Conservation (phyloP, 2,113 vertebrate species). For the Penelope pileata region DNA sequence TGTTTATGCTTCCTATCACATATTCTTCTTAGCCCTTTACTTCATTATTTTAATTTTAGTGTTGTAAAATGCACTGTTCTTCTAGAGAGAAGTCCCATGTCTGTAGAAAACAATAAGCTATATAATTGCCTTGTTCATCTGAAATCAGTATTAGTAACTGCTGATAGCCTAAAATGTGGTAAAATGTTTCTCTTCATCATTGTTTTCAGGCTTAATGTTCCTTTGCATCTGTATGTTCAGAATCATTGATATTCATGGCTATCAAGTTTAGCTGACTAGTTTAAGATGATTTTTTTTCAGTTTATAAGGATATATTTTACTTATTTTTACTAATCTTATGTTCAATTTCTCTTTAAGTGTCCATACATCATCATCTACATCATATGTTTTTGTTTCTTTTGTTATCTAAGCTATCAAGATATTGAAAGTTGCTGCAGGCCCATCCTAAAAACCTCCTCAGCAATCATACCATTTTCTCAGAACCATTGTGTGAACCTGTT, state of each 20-base stretch:
- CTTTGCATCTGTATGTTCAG: background rate
- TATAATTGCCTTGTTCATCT: background rate
- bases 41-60: background rate
- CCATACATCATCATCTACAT: background rate
- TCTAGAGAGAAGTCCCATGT: background rate
- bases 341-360: background rate
- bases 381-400: background rate
- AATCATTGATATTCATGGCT: background rate
- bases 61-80: background rate
- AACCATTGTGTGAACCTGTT: fast-evolving
- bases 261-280: background rate
- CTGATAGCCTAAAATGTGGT: background rate
- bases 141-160: background rate
- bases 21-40: background rate
- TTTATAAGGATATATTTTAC: background rate
- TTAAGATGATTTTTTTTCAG: background rate
- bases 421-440: background rate
- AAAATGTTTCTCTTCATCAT: background rate
- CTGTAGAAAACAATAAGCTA: background rate
- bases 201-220: background rate
- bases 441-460: background rate
- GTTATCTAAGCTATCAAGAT: background rate
- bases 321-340: background rate
- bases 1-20: background rate
- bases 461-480: background rate